Evolutionary conservation across 2,888 invertebrate species (phyloP), one percentile per base, ranked within the genome.

Genomic region (Dryobotodes eremita): DNA sequence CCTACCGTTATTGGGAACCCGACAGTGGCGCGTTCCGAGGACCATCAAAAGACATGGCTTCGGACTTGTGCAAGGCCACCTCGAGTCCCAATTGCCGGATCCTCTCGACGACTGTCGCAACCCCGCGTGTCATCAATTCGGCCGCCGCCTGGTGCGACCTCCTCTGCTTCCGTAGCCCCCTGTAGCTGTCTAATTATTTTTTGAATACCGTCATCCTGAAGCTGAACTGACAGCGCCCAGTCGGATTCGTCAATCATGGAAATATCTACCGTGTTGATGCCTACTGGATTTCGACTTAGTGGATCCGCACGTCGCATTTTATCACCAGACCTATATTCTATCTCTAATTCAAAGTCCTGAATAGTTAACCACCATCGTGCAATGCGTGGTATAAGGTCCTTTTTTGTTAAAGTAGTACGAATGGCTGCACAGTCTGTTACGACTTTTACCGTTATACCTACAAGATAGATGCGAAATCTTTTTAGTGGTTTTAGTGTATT

Each of bases 151-250:
- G n/a, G n/a, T n/a, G n/a, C n/a, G n/a, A n/a, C n/a, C n/a, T n/a
- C n/a, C n/a, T n/a, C n/a, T n/a, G n/a, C n/a, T 55, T 55, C 23
- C 11, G 23, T 55, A 11, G 4, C 42, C 42, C 42, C 42, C 42
- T 42, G 23, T n/a, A 55, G 11, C 55, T 55, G 55, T 55, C 23
- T 55, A n/a, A 55, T 55, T n/a, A 55, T 55, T 48, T n/a, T 23
- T 55, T n/a, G 57, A n/a, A 57, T 57, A 55, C n/a, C n/a, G n/a
- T 57, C n/a, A 57, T 57, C 57, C 57, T 57, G 57, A 57, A 57
- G 23, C n/a, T 55, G 55, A 55, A 55, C 55, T 11, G 55, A 55
- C 10, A 55, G 11, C 23, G 55, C 55, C 55, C 55, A 55, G 23
- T 55, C 55, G 11, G 23, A n/a, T 55, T 55, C 55, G 55, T 55